A percentile compares a stretch with the other conserved stretches of the same genome.
Evolutionary conservation across 2,113 vertebrate genomes (phyloP).

Genomic region (Phalacrocorax aristotelis): DNA sequence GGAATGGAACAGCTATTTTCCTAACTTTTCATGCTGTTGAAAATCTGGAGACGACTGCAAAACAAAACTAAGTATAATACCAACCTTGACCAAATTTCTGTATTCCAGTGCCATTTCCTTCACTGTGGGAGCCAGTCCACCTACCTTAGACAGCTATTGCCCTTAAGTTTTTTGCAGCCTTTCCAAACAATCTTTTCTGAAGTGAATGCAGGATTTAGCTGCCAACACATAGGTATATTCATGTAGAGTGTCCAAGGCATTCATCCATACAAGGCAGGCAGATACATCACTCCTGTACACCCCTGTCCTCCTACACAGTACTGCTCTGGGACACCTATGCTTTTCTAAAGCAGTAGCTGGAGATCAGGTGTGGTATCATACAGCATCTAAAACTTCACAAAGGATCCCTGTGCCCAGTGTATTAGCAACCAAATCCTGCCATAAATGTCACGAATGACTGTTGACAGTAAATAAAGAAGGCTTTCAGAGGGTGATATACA

Average conservation of each 20-base stretch:
- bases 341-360: neutral
- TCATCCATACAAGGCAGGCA: neutral
- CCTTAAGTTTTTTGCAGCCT: neutral
- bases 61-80: neutral
- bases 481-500: neutral
- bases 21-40: neutral
- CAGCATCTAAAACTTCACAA: neutral
- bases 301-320: neutral
- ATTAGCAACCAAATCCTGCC: neutral
- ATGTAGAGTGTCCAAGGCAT: neutral
- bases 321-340: neutral
- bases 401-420: neutral
- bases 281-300: neutral
- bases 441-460: neutral
- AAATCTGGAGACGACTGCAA: neutral
- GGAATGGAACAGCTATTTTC: neutral
- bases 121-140: neutral
- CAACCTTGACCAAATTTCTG: neutral
- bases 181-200: neutral
- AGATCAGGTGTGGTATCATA: neutral
- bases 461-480: neutral
- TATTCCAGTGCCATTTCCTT: neutral
- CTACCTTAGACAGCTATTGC: neutral
- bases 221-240: too few relatives aligned
- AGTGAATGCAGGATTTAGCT: neutral